Evolutionary conservation across 1,140 invertebrate species (phyloP).

Genomic region (Anoplophora glabripennis): DNA sequence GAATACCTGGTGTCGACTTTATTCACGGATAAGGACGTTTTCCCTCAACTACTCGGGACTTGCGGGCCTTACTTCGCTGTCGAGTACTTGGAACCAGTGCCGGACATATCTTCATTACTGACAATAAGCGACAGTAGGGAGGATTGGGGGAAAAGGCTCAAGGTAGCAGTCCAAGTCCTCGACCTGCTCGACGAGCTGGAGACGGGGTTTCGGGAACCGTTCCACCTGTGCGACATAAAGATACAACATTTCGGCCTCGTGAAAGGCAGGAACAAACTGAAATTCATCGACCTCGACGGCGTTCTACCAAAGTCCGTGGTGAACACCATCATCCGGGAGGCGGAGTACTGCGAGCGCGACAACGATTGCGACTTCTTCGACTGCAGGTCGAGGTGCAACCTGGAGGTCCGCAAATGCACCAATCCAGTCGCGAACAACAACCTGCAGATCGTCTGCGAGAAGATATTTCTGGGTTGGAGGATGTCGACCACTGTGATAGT

Average conservation of each 20-base stretch:
- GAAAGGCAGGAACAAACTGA: constrained; percentile 52
- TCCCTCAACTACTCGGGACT: constrained; percentile 62
- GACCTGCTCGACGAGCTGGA: constrained; percentile 61
- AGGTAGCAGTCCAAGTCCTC: constrained; percentile 59
- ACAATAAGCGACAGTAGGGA: constrained; percentile 46
- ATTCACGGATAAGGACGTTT: constrained; percentile 58
- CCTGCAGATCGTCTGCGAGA: constrained; percentile 62
- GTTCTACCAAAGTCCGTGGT: constrained; percentile 54
- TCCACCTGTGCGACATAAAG: constrained; percentile 67
- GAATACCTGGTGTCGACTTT: constrained; percentile 63
- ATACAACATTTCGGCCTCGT: constrained; percentile 63
- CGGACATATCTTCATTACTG: constrained; percentile 44
- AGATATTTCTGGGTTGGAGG: constrained; percentile 62
- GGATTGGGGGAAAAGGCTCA: constrained; percentile 54
- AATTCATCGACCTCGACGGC: constrained; percentile 61
- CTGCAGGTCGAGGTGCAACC: constrained; percentile 59
- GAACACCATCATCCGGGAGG: constrained; percentile 49
- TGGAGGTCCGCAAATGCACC: constrained; percentile 52
- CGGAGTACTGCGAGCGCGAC: constrained; percentile 52
- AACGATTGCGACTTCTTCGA: constrained; percentile 66
- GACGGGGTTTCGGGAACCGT: constrained; percentile 54
- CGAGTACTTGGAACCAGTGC: constrained; percentile 56
- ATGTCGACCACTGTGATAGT: constrained; percentile 58
- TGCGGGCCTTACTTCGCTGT: constrained; percentile 62
- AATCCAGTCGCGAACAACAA: constrained; percentile 60